Evolutionary conservation across 2,113 vertebrate genomes (phyloP).

Genomic region (Colossoma macropomum): DNA sequence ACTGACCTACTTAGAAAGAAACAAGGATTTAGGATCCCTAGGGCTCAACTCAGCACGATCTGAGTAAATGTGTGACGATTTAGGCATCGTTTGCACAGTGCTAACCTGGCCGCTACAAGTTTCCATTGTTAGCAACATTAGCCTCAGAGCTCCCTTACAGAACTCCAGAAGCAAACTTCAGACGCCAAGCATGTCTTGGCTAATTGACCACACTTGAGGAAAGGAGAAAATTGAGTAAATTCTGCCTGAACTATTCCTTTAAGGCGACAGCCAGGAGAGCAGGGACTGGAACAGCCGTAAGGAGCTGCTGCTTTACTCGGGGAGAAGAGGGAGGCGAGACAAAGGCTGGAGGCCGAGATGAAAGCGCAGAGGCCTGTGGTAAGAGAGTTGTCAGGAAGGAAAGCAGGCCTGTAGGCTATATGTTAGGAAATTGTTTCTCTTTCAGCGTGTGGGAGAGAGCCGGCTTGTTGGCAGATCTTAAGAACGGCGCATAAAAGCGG

Average conservation of each 20-base stretch:
- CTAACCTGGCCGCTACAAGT: background rate
- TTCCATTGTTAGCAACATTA: background rate
- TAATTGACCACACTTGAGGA: background rate
- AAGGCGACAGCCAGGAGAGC: conserved; percentile 46
- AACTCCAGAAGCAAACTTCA: background rate
- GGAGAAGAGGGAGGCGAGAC: conserved; percentile 13
- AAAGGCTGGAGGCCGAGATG: conserved; percentile 5
- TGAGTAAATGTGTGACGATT: background rate
- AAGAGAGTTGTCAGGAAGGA: background rate
- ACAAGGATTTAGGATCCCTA: no score
- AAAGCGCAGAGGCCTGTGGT: conserved; percentile 19
- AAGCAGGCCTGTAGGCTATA: conserved; percentile 17
- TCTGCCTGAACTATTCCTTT: background rate
- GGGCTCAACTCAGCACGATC: background rate
- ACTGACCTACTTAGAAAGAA: no score
- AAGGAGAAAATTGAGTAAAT: no score
- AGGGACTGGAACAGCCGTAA: conserved; percentile 38
- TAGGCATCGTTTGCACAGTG: background rate
- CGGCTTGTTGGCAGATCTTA: conserved; percentile 32
- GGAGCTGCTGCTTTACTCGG: background rate
- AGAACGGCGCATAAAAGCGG: conserved; percentile 26
- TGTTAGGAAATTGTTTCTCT: conserved; percentile 28
- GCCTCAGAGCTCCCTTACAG: background rate
- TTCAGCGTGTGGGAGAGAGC: conserved; percentile 39
- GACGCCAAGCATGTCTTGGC: background rate